phyloP scores from a whole-genome alignment of 64 coral and sea anemone genomes.

The Actinia tenebrosa region DNA sequence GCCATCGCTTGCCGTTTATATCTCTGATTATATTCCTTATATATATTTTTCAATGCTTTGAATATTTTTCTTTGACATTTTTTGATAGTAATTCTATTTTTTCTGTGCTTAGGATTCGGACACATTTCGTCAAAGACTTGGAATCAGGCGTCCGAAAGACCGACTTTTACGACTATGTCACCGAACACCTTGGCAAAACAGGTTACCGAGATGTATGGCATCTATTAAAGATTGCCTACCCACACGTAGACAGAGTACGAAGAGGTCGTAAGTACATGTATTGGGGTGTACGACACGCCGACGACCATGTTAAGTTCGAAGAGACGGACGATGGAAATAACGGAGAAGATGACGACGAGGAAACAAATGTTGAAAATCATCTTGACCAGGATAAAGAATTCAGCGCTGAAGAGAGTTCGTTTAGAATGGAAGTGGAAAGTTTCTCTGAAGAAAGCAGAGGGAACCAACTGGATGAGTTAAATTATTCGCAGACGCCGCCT shows the following conservation, averaged over 20 bases:
- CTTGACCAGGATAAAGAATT: not conserved
- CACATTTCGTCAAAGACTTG: slow-evolving; percentile 2
- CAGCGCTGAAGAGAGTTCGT: not conserved
- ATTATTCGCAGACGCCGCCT: not conserved
- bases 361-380: not conserved
- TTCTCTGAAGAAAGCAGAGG: not conserved
- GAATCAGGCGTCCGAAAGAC: slow-evolving; percentile 17
- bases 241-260: slow-evolving; percentile 11
- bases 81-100: not conserved
- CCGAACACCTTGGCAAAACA: not conserved
- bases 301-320: not conserved
- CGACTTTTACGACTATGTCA: slow-evolving; percentile 21
- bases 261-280: slow-evolving; percentile 23
- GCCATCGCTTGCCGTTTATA: too few relatives aligned
- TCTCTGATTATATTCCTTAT: too few relatives aligned
- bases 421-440: not conserved
- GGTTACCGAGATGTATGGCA: slow-evolving; percentile 24
- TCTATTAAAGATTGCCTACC: slow-evolving; percentile 19
- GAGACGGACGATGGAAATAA: not conserved
- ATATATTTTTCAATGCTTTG: too few relatives aligned
- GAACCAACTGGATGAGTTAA: not conserved
- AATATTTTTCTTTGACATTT: too few relatives aligned
- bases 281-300: slow-evolving; percentile 6
- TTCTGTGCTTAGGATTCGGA: slow-evolving; percentile 2
- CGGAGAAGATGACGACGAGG: not conserved